These are phyloP conservation scores for Drosophila parabipectinata DNA, from an alignment of 1,140 invertebrate species.

Conservation along the genomic window DNA sequence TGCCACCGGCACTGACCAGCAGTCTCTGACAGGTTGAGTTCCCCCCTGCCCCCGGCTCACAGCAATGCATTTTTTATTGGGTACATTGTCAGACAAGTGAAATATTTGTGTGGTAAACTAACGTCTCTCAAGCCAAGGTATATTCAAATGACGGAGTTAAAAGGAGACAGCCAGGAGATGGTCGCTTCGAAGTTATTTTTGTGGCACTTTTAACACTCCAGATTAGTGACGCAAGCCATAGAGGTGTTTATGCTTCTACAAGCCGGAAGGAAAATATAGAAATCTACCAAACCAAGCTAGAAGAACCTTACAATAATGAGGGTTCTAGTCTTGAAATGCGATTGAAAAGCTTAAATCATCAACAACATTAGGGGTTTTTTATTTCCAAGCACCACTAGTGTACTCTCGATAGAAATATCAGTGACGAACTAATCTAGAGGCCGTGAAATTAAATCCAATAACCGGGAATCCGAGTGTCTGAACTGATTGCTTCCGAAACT, in stretches of 20 bases:
- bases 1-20: slow-evolving; percentile 4
- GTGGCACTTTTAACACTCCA: no score
- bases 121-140: slow-evolving; percentile 9
- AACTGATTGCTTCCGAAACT: slow-evolving; percentile 40
- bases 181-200: neutral
- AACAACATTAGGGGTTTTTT: no score
- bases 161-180: neutral
- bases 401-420: neutral
- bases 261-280: no score
- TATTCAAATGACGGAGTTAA: slow-evolving; percentile 5
- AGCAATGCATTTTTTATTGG: slow-evolving; percentile 70
- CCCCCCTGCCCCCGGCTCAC: neutral
- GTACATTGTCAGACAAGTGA: slow-evolving; percentile 66
- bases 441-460: slow-evolving; percentile 25
- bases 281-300: no score
- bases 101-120: slow-evolving; percentile 61
- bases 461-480: neutral
- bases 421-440: neutral
- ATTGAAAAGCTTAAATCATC: no score
- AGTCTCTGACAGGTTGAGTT: slow-evolving; percentile 54
- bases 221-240: no score
- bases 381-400: no score
- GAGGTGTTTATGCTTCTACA: no score
- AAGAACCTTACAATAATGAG: no score
- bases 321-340: no score